Conservation (phyloP, 1,140 invertebrate genomes). For the Aphaenogaster ashmeadi region DNA sequence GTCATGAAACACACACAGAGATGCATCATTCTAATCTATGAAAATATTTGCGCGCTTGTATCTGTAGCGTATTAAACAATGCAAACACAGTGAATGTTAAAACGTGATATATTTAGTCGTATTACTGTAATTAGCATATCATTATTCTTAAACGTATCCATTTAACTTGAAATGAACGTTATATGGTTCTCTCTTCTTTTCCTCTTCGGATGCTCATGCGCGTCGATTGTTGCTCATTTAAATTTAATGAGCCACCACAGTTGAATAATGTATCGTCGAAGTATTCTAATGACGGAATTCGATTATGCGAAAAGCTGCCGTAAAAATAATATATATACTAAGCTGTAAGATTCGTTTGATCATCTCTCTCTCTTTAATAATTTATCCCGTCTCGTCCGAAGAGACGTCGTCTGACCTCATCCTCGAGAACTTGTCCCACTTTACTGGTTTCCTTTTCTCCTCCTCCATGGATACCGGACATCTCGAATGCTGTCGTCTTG, state of each 20-base stretch:
- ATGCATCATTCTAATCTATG: not conserved
- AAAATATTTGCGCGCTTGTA: not conserved
- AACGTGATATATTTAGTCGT: not conserved
- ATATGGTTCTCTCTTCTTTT: not conserved
- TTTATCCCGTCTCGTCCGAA: constrained; percentile 28
- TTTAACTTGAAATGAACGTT: not conserved
- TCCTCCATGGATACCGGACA: constrained; percentile 20
- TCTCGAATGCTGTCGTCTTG: not conserved
- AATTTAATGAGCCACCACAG: constrained; percentile 7
- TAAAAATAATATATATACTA: not conserved
- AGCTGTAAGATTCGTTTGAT: not conserved
- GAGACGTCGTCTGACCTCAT: constrained; percentile 75
- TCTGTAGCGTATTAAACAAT: not conserved
- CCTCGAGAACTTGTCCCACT: constrained; percentile 81
- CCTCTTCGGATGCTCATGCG: not conserved
- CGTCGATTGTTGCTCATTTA: not conserved
- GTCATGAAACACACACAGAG: not conserved
- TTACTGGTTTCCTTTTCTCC: constrained; percentile 58
- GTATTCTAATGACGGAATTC: constrained; percentile 3
- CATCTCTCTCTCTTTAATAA: constrained; percentile 1
- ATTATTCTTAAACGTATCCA: not conserved
- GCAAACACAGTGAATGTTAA: not conserved
- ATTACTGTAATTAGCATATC: not conserved
- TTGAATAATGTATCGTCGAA: not conserved
- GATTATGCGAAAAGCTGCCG: not conserved